Evolutionary conservation across 2,888 invertebrate species (phyloP).

Genomic region (Sussaba pulchella): DNA sequence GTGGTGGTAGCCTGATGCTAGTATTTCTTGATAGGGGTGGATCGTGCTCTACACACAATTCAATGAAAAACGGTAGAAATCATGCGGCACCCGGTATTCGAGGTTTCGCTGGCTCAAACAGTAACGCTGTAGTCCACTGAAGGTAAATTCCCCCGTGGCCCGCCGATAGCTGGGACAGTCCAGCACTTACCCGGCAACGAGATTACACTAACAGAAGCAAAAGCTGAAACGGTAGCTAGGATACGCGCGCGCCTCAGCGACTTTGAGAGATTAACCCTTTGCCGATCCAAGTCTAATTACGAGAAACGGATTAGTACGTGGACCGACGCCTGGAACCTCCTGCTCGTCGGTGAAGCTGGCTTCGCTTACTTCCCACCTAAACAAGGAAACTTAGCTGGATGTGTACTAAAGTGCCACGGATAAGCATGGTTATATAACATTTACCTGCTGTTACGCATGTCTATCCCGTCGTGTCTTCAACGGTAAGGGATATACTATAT

Average conservation of each 20-base stretch:
- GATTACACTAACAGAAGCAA: conserved; percentile 38
- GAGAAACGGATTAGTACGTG: conserved; percentile 83
- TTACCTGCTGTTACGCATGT: conserved; percentile 62
- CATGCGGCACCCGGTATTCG: conserved; percentile 21
- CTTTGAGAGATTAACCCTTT: conserved; percentile 83
- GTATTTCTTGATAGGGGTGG: conserved; percentile 26
- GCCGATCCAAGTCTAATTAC: conserved; percentile 84
- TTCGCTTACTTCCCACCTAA: conserved; percentile 64
- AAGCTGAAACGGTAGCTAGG: conserved; percentile 56
- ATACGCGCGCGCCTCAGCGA: conserved; percentile 69
- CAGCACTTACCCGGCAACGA: conserved; percentile 22
- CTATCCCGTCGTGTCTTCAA: conserved; percentile 4
- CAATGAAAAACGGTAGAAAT: conserved; percentile 18
- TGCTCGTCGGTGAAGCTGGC: conserved; percentile 46
- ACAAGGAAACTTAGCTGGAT: conserved; percentile 80
- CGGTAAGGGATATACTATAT: conserved; percentile 10
- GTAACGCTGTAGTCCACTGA: conserved; percentile 29
- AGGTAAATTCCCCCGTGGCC: conserved; percentile 46
- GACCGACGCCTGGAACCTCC: conserved; percentile 27
- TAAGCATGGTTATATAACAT: conserved; percentile 33
- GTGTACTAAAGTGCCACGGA: conserved; percentile 71
- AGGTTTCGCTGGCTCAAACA: conserved; percentile 24
- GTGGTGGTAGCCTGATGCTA: conserved; percentile 75
- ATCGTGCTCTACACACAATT: conserved; percentile 12
- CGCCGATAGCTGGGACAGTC: conserved; percentile 31